These are phyloP conservation scores for Setophaga coronata DNA, from an alignment of 2,113 vertebrate species.

Conservation along the genomic window DNA sequence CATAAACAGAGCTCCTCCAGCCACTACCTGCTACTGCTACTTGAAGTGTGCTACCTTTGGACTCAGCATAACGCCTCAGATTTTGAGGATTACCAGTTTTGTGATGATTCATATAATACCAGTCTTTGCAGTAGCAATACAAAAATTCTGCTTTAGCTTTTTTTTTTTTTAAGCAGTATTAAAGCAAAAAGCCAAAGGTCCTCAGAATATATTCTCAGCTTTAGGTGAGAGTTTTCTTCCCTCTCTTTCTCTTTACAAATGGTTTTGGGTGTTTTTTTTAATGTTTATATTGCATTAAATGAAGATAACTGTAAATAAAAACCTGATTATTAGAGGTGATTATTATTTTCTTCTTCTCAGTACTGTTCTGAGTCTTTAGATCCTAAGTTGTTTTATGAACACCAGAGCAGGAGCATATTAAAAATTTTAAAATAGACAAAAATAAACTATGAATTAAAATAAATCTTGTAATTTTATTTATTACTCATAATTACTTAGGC, in stretches of 20 bases:
- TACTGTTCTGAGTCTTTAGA: neutral
- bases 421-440: neutral
- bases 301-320: neutral
- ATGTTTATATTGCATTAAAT: neutral
- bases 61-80: neutral
- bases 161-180: neutral
- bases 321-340: neutral
- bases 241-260: neutral
- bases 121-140: fast-evolving
- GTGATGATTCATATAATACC: neutral
- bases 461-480: neutral
- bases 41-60: neutral
- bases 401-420: neutral
- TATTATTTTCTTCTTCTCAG: neutral
- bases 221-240: neutral
- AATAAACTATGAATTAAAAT: neutral
- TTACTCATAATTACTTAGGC: neutral
- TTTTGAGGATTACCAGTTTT: neutral
- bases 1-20: neutral
- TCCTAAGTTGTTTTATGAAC: neutral
- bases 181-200: neutral
- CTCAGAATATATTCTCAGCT: neutral
- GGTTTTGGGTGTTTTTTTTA: neutral
- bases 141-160: neutral
- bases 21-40: neutral